Percentiles rank a stretch among this genome's conserved stretches.
Conservation (phyloP, 2,797 vertebrate species). For the Malurus leucopterus region DNA sequence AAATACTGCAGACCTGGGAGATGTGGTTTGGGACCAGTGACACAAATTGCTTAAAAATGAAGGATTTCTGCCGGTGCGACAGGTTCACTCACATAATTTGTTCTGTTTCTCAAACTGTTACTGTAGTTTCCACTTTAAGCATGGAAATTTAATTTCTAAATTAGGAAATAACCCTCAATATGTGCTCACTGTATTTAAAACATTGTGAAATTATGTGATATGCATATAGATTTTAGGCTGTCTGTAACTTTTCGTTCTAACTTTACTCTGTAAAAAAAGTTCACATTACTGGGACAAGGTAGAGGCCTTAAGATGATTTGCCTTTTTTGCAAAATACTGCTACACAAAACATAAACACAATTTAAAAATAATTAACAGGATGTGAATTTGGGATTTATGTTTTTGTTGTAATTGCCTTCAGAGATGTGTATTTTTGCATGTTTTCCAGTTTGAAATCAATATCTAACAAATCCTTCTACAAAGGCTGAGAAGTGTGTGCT, state of each 20-base stretch:
- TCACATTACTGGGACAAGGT: neutral
- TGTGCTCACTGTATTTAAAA: constrained; percentile 14
- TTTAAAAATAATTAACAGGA: neutral
- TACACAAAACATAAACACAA: neutral
- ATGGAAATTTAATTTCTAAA: constrained; percentile 15
- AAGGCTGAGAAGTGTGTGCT: neutral
- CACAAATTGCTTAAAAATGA: neutral
- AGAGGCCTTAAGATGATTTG: neutral
- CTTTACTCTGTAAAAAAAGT: neutral
- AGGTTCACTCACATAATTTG: neutral
- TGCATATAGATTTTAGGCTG: neutral
- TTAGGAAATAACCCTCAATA: neutral
- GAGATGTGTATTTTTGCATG: neutral
- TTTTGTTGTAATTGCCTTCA: neutral
- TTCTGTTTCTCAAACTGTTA: neutral
- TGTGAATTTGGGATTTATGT: neutral
- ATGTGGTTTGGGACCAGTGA: neutral
- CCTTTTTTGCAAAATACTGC: neutral
- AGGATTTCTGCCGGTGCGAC: neutral
- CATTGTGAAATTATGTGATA: constrained; percentile 14
- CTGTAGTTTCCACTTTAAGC: neutral
- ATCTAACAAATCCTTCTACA: neutral
- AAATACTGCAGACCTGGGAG: neutral
- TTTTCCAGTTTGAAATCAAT: neutral
- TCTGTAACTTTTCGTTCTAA: neutral